These are phyloP conservation scores for Danaus plexippus DNA, from an alignment of 1,140 invertebrate genomes.

Conservation along the genomic window DNA sequence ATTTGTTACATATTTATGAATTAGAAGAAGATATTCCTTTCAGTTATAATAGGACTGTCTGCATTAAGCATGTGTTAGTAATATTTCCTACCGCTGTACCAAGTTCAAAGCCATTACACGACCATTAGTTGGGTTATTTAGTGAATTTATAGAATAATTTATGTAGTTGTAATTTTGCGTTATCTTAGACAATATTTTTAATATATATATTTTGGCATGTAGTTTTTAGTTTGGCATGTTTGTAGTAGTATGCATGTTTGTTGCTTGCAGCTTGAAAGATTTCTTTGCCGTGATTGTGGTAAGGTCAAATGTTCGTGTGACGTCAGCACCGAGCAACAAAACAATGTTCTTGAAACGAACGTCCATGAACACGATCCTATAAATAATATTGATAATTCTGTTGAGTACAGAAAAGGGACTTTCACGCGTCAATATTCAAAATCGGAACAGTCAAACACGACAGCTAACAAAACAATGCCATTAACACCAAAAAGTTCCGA, in stretches of 20 bases:
- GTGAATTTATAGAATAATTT: too few species aligned
- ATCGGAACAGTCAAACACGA: constrained; percentile 27
- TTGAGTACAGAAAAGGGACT: constrained; percentile 41
- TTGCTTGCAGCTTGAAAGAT: constrained; percentile 75
- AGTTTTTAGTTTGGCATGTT: constrained; percentile 17
- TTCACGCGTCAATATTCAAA: constrained; percentile 36
- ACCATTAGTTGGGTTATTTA: too few species aligned
- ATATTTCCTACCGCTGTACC: too few species aligned
- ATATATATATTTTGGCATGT: constrained; percentile 43
- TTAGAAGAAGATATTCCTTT: too few species aligned
- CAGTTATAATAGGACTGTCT: too few species aligned
- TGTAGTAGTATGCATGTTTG: constrained; percentile 64
- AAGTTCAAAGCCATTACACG: too few species aligned
- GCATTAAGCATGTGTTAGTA: too few species aligned
- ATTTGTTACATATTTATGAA: too few species aligned
- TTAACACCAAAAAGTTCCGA: constrained; percentile 37
- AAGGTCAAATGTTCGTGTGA: constrained; percentile 72
- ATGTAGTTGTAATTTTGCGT: constrained; percentile 12
- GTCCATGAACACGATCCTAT: constrained; percentile 3
- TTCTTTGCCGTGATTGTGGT: constrained; percentile 74
- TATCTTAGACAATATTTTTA: constrained; percentile 15
- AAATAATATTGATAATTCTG: constrained; percentile 21
- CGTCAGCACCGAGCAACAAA: constrained; percentile 19
- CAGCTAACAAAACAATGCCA: constrained; percentile 22
- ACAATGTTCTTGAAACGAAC: constrained; percentile 11